Conservation (phyloP, 2,888 invertebrate genomes). For the Therioaphis trifolii region DNA sequence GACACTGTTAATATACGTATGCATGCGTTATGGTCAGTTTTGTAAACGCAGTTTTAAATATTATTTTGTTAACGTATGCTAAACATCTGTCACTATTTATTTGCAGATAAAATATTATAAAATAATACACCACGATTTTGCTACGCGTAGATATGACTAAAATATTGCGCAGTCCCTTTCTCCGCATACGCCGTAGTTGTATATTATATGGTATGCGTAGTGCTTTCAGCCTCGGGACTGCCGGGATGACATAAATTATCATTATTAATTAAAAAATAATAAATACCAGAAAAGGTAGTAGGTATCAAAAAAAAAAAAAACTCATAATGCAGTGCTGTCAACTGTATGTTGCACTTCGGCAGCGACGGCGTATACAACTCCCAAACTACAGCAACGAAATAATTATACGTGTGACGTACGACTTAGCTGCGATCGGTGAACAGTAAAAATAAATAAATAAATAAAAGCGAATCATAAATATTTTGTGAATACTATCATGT, state of each 20-base stretch:
- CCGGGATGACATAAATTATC: background rate
- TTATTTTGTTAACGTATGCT: conserved; percentile 55
- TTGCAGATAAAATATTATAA: conserved; percentile 22
- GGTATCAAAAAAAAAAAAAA: background rate
- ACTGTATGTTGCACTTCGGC: background rate
- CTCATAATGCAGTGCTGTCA: background rate
- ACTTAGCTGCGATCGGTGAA: background rate
- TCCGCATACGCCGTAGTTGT: no score
- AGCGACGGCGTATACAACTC: background rate
- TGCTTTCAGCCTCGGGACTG: background rate
- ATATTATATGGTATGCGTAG: background rate
- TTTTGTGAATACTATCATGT: no score
- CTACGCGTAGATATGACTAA: conserved; percentile 25
- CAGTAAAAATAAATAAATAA: background rate
- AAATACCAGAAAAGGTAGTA: no score
- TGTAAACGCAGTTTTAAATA: conserved; percentile 18
- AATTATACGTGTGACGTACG: background rate
- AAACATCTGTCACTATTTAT: conserved; percentile 36
- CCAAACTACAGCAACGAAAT: background rate
- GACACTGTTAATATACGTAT: no score
- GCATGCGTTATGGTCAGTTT: no score
- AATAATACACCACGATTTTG: background rate
- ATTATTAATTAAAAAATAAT: conserved; percentile 11
- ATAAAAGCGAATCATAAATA: background rate
- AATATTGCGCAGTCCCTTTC: background rate